phyloP scores from a whole-genome alignment of 2,888 invertebrate genomes.

The Sacculina carcini region DNA sequence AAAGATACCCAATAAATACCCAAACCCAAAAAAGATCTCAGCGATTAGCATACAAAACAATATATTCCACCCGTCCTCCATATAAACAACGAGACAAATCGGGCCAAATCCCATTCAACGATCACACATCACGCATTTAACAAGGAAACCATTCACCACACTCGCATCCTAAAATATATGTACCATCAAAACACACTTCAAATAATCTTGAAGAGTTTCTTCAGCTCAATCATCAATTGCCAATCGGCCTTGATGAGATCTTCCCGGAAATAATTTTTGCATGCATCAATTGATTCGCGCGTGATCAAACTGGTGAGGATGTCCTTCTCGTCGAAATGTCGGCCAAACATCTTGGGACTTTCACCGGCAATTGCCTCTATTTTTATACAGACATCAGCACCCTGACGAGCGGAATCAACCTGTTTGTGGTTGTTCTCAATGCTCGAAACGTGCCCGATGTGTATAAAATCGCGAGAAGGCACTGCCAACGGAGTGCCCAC shows the following conservation, averaged over 20 bases:
- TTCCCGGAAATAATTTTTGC: constrained; percentile 96
- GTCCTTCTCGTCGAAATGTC: constrained; percentile 93
- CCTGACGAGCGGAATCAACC: constrained; percentile 78
- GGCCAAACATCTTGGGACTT: constrained; percentile 90
- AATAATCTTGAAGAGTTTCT: constrained; percentile 85
- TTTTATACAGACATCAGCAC: constrained; percentile 84
- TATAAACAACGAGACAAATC: too few species aligned
- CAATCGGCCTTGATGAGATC: constrained; percentile 91
- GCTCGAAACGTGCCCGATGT: constrained; percentile 77
- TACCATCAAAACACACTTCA: too few species aligned
- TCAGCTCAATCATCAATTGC: constrained; percentile 93
- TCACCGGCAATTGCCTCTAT: constrained; percentile 95
- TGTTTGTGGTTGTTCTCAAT: constrained; percentile 88
- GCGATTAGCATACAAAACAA: too few species aligned
- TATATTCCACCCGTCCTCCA: too few species aligned
- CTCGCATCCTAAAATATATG: too few species aligned
- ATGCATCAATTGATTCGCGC: constrained; percentile 91
- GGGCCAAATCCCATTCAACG: too few species aligned
- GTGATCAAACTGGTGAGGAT: constrained; percentile 91
- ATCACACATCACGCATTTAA: too few species aligned
- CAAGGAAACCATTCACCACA: too few species aligned
- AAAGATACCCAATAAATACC: too few species aligned
- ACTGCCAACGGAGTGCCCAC: constrained; percentile 95
- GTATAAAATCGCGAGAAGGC: constrained; percentile 83
- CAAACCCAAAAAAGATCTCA: too few species aligned